Evolutionary conservation across 1,140 invertebrate genomes (phyloP).

Genomic region (Piezodorus guildinii): DNA sequence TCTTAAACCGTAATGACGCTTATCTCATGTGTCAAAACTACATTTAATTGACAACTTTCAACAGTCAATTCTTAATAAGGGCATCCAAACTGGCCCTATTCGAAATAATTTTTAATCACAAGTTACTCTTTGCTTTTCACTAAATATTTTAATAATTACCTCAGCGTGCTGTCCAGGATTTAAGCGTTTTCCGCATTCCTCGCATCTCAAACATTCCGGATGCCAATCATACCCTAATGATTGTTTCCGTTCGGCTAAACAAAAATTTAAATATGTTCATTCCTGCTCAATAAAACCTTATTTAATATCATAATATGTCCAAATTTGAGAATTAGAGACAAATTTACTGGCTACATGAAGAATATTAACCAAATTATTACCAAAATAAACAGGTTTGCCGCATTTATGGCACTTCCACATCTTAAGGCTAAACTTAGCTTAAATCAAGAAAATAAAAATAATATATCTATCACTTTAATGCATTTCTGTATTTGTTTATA

Average conservation of each 20-base stretch:
- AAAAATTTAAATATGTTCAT: slow-evolving; percentile 22
- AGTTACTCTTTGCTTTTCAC: too few species aligned
- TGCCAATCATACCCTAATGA: slow-evolving; percentile 89
- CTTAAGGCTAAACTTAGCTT: not conserved
- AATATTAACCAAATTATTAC: slow-evolving; percentile 38
- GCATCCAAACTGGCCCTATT: too few species aligned
- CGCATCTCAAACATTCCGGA: slow-evolving; percentile 76
- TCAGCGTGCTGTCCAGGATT: slow-evolving; percentile 82
- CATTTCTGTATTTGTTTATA: too few species aligned
- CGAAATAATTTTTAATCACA: too few species aligned
- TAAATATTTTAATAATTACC: slow-evolving; percentile 35
- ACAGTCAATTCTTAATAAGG: too few species aligned
- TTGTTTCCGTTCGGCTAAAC: slow-evolving; percentile 79
- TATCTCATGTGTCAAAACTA: too few species aligned
- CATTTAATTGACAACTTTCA: too few species aligned
- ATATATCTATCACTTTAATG: too few species aligned
- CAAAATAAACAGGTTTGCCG: slow-evolving; percentile 75
- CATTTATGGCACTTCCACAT: slow-evolving; percentile 85
- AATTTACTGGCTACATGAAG: not conserved
- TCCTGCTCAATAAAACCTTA: not conserved
- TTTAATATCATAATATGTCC: not conserved
- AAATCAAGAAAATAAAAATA: too few species aligned
- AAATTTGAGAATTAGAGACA: not conserved
- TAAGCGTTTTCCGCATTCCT: slow-evolving; percentile 81
- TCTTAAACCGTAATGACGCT: too few species aligned